Percentiles rank a stretch among this genome's conserved stretches.
phyloP scores from a whole-genome alignment of 2,888 invertebrate genomes.

The Athrips mouffetella region DNA sequence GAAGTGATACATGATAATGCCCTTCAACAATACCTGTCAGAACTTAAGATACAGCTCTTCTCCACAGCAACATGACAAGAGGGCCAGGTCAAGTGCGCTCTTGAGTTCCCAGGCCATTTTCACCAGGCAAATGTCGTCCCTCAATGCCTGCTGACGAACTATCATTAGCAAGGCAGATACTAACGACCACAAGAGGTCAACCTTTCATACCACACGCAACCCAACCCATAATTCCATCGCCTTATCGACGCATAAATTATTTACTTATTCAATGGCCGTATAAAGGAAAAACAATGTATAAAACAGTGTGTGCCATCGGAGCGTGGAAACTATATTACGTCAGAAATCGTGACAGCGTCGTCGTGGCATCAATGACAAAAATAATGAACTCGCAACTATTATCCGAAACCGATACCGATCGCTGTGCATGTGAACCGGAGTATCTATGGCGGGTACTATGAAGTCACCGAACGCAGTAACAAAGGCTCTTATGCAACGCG shows the following conservation, averaged over 20 bases:
- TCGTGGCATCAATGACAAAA: conserved; percentile 58
- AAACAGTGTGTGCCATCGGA: conserved; percentile 41
- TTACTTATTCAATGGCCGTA: conserved; percentile 13
- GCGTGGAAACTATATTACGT: conserved; percentile 56
- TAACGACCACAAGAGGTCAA: conserved; percentile 32
- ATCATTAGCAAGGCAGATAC: conserved; percentile 30
- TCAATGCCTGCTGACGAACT: conserved; percentile 38
- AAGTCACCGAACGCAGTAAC: conserved; percentile 35
- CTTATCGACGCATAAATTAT: conserved; percentile 10
- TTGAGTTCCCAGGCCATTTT: conserved; percentile 24
- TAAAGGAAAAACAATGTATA: conserved; percentile 28
- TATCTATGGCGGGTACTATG: neutral
- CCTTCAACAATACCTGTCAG: conserved; percentile 10
- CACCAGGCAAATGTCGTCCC: conserved; percentile 30
- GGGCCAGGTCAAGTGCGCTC: conserved; percentile 20
- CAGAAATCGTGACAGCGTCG: conserved; percentile 53
- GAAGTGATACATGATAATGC: conserved; percentile 3
- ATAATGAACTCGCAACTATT: conserved; percentile 48
- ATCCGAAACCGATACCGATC: conserved; percentile 52
- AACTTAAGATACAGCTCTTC: conserved; percentile 6
- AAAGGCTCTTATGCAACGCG: conserved; percentile 53
- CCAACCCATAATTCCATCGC: conserved; percentile 5
- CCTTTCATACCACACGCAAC: conserved; percentile 7
- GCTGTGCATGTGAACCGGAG: conserved; percentile 39
- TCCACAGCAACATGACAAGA: conserved; percentile 5